A percentile compares a stretch with the other conserved stretches of the same genome.
Evolutionary conservation across 2,888 invertebrate species (phyloP).

Genomic region (Andricus curvator): DNA sequence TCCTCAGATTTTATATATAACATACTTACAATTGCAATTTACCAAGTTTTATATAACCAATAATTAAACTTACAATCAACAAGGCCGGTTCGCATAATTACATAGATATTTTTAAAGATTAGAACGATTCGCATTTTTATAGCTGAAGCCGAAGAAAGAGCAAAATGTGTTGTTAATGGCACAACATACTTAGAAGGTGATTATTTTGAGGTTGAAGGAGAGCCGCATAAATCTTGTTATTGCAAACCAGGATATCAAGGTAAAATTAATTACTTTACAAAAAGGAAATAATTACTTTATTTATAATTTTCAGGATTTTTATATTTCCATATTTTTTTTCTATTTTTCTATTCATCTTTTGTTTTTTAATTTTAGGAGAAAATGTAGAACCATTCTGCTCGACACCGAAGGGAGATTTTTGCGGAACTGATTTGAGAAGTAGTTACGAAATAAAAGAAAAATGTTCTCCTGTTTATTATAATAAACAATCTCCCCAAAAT

Average conservation of each 20-base stretch:
- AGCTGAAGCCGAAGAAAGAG: conserved; percentile 58
- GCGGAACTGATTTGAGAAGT: background rate
- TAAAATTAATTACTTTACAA: conserved; percentile 35
- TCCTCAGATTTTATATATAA: too few relatives aligned
- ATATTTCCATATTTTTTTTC: too few relatives aligned
- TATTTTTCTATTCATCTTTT: too few relatives aligned
- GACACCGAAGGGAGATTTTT: background rate
- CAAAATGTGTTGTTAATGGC: conserved; percentile 66
- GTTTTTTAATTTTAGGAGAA: background rate
- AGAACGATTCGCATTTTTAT: conserved; percentile 8
- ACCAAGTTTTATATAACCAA: too few relatives aligned
- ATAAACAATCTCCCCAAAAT: conserved; percentile 3
- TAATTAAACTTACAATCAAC: too few relatives aligned
- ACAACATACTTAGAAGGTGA: conserved; percentile 65
- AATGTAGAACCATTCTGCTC: background rate
- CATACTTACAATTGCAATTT: too few relatives aligned
- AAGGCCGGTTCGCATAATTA: too few relatives aligned
- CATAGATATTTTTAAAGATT: too few relatives aligned
- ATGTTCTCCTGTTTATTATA: conserved; percentile 4
- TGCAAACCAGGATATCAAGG: conserved; percentile 62
- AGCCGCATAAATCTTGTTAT: conserved; percentile 60
- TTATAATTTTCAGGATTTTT: too few relatives aligned
- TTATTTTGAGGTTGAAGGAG: conserved; percentile 54
- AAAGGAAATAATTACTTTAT: too few relatives aligned
- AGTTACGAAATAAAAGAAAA: background rate